phyloP scores from a whole-genome alignment of 2,888 invertebrate species.

The Nudaria mundana region DNA sequence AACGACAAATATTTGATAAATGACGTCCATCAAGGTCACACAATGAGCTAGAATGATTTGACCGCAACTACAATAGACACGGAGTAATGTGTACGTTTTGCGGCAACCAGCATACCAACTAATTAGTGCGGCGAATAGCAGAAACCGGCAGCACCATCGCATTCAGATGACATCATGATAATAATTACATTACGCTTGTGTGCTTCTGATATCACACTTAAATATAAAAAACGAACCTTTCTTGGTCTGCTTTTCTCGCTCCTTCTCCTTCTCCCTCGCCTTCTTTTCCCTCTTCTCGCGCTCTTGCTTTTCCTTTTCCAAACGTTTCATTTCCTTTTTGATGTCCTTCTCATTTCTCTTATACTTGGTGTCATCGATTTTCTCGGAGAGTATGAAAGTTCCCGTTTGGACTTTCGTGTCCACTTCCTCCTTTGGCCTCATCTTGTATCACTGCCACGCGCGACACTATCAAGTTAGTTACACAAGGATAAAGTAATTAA shows the following conservation, averaged over 20 bases:
- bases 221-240: conserved; percentile 54
- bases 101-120: conserved; percentile 41
- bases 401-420: conserved; percentile 70
- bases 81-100: conserved; percentile 45
- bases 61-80: conserved; percentile 53
- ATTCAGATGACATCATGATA: conserved; percentile 63
- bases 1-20: conserved; percentile 51
- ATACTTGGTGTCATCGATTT: conserved; percentile 75
- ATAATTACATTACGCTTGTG: conserved; percentile 19
- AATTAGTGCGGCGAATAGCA: conserved; percentile 37
- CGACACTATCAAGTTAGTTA: conserved; percentile 40
- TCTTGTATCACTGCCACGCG: conserved; percentile 37
- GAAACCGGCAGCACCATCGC: conserved; percentile 41
- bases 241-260: conserved; percentile 68
- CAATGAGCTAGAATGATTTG: conserved; percentile 51
- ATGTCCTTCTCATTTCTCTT: conserved; percentile 74
- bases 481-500: conserved; percentile 51
- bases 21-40: conserved; percentile 58
- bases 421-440: conserved; percentile 71
- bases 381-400: conserved; percentile 81
- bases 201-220: conserved; percentile 10
- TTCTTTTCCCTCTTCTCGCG: conserved; percentile 76
- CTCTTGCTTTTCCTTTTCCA: conserved; percentile 75
- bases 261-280: conserved; percentile 75
- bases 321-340: conserved; percentile 76